A percentile compares a stretch with the other conserved stretches of the same genome.
Conservation (phyloP, 2,888 invertebrate species). For the Lissocephala sabroskyi region DNA sequence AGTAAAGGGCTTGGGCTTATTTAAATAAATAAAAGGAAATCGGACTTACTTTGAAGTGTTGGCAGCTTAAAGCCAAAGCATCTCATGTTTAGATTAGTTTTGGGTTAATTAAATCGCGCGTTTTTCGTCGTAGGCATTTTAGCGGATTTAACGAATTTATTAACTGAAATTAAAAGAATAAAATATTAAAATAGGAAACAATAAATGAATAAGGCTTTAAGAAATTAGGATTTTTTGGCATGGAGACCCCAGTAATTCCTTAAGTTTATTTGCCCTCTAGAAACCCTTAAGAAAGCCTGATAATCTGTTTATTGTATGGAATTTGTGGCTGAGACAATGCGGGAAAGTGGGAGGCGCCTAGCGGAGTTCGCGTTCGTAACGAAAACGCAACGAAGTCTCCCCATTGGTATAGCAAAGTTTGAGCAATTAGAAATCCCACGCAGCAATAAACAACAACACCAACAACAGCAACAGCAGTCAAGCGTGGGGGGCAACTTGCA, state of each 20-base stretch:
- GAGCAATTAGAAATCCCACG: constrained; percentile 71
- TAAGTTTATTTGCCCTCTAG: no score
- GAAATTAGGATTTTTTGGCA: not conserved
- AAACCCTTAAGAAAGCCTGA: no score
- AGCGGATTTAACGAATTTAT: no score
- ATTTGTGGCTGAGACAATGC: not conserved
- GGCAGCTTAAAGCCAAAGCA: no score
- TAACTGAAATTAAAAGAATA: not conserved
- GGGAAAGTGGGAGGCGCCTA: constrained; percentile 68
- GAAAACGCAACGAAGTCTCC: constrained; percentile 64
- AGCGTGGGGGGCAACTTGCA: constrained; percentile 22
- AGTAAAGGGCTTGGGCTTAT: no score
- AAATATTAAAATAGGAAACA: not conserved
- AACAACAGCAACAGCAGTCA: constrained; percentile 11
- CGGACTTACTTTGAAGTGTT: no score
- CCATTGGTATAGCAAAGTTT: constrained; percentile 65
- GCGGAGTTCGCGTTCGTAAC: constrained; percentile 50
- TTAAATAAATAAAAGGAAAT: no score
- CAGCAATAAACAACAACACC: constrained; percentile 63
- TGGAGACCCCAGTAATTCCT: no score
- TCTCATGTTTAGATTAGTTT: no score
- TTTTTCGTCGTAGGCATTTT: no score
- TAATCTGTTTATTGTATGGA: no score
- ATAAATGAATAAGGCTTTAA: not conserved
- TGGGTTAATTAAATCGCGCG: no score